Conservation (phyloP, 2,113 vertebrate species). For the Desmodus rotundus region DNA sequence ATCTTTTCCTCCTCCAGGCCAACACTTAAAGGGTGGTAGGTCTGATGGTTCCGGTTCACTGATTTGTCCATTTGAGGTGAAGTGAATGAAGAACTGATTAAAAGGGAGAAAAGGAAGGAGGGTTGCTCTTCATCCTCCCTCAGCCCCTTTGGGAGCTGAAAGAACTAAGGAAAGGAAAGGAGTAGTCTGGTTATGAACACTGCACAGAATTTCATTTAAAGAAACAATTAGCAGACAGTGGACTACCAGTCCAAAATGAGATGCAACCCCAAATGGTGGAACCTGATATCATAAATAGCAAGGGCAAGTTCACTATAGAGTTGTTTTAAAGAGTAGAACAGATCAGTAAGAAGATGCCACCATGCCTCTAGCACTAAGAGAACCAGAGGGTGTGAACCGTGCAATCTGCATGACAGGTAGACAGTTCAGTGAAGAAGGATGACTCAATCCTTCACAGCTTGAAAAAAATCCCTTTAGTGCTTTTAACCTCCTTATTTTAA, state of each 20-base stretch:
- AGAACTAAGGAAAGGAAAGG: constrained; percentile 16
- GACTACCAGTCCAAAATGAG: neutral
- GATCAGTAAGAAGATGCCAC: neutral
- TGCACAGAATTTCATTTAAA: neutral
- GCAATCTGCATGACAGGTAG: neutral
- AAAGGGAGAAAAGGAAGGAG: neutral
- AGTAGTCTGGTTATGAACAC: neutral
- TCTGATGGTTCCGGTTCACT: neutral
- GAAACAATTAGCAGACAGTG: neutral
- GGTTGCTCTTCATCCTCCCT: neutral
- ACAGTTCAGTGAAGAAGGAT: neutral
- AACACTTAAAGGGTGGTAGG: constrained; percentile 6
- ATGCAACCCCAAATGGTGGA: neutral
- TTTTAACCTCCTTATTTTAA: neutral
- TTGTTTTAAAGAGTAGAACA: neutral
- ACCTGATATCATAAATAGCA: neutral
- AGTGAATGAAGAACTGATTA: constrained; percentile 1
- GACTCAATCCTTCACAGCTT: neutral
- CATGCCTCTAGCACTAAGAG: neutral
- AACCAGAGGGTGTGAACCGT: neutral
- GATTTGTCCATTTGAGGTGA: constrained; percentile 36
- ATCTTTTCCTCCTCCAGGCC: neutral
- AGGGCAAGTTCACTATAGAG: neutral
- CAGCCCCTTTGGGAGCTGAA: neutral
- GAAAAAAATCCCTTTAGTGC: neutral